Evolutionary conservation across 1,140 invertebrate genomes (phyloP).

Genomic region (Drosophila melanica): DNA sequence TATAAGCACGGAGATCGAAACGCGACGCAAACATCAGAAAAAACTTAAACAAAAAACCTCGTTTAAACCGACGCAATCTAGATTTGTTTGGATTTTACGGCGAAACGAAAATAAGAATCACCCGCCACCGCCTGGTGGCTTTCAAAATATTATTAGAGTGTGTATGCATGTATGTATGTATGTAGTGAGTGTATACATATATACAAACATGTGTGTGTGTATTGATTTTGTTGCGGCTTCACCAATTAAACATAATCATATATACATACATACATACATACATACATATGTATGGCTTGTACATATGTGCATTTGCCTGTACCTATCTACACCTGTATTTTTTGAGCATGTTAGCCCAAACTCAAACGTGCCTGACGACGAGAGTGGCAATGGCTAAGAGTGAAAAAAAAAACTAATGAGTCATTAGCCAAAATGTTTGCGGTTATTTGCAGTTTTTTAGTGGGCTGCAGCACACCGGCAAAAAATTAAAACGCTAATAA

Average conservation of each 20-base stretch:
- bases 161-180: not conserved
- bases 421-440: slow-evolving; percentile 37
- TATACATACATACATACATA: not conserved
- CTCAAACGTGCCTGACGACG: slow-evolving; percentile 24
- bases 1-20: slow-evolving; percentile 16
- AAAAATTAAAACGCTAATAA: slow-evolving; percentile 5
- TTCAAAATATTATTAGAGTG: slow-evolving; percentile 38
- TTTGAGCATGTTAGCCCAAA: slow-evolving; percentile 17
- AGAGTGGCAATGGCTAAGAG: slow-evolving; percentile 25
- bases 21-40: slow-evolving; percentile 24
- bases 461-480: not conserved
- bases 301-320: not conserved
- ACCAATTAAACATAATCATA: not conserved
- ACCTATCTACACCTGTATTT: not conserved
- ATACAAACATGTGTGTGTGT: slow-evolving; percentile 12
- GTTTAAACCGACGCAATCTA: slow-evolving; percentile 54
- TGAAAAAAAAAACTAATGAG: slow-evolving; percentile 21
- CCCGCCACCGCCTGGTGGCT: slow-evolving; percentile 28
- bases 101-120: slow-evolving; percentile 40
- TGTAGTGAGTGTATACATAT: not conserved
- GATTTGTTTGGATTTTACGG: slow-evolving; percentile 51
- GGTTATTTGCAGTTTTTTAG: slow-evolving; percentile 34
- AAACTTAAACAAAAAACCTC: slow-evolving; percentile 30
- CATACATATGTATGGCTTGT: not conserved
- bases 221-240: slow-evolving; percentile 45